Base-by-base conservation (phyloP, 2,113 vertebrate genomes). In the Alligator mississippiensis region DNA sequence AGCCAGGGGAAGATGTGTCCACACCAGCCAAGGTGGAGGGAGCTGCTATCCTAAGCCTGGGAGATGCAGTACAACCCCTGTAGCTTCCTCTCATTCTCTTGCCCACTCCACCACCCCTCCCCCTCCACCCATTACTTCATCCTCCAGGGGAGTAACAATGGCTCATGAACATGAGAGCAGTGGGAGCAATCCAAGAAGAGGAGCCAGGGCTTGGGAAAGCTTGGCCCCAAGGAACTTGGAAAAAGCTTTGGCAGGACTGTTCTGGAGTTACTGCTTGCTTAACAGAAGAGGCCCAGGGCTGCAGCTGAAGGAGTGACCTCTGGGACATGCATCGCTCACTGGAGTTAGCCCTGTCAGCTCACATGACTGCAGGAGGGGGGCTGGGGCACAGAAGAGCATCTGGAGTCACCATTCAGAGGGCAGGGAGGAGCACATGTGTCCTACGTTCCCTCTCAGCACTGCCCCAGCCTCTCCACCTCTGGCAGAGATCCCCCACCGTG, bases 1-100 rank as follows among this genome's bases (percentile, higher is more conserved):
- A 24, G 0, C 1, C 78, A 57, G 60, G 34, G 3, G 3, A 83
- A 79, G 57, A 64, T 86, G 58, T 3, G 1, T 30, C 34, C 4
- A 47, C 0, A 1, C 64, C 1, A 3, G 75, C 34, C 0, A 0
- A 10, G 25, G 59, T 25, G 30, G 18, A 72, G 70, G 21, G 47
- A 47, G 22, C 34, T 74, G 34, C 18, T 74, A 22, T 72, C 34
- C 70, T 30, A 24, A 72, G 21, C 21, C 70, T 38, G 34, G 34
- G 18, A 72, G 70, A 30, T 72, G 47, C 47, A 47, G 9, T 8
- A 47, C 47, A 47, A 9, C 47, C 47, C 47, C 47, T 47, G 70
- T 30, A 11, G 12, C 63, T 38, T 12, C 34, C 70, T 12, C 64
- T 3, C 30, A 68, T 68, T 30, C n/a, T 68, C 30, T 68, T 68